Percentiles rank a stretch among this genome's conserved stretches.
phyloP scores from a whole-genome alignment of 2,797 vertebrate species.

The Tamandua tetradactyla region DNA sequence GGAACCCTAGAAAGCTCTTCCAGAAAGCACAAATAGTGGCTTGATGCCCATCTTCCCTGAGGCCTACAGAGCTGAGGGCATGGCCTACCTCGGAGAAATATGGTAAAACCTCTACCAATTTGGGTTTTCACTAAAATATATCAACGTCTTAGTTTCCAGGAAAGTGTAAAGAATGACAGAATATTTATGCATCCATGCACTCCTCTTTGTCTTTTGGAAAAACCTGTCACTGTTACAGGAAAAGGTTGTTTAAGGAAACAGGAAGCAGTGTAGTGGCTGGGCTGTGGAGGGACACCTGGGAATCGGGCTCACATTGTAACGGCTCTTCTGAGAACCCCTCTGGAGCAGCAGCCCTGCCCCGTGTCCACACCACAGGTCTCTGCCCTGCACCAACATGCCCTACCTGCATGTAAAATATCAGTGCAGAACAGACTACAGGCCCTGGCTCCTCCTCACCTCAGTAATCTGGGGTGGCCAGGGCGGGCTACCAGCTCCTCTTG shows the following conservation, averaged over 20 bases:
- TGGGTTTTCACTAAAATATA: rapidly evolving
- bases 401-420: too few relatives aligned
- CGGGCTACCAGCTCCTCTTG: too few relatives aligned
- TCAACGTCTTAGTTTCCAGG: neutral
- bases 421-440: too few relatives aligned
- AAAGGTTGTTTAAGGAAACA: neutral
- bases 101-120: neutral
- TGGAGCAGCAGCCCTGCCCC: too few relatives aligned
- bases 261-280: rapidly evolving
- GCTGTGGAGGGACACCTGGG: rapidly evolving
- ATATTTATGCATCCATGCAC: rapidly evolving
- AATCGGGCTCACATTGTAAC: too few relatives aligned
- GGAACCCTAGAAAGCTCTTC: neutral
- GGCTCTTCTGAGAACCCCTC: too few relatives aligned
- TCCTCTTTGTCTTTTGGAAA: neutral
- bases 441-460: too few relatives aligned
- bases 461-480: too few relatives aligned
- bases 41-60: neutral
- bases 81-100: neutral
- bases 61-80: neutral
- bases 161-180: too few relatives aligned
- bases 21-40: neutral
- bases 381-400: too few relatives aligned
- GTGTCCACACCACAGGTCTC: too few relatives aligned
- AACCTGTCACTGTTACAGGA: rapidly evolving